These are phyloP conservation scores for Dreissena polymorpha DNA, from an alignment of 1,140 invertebrate genomes.

Conservation along the genomic window DNA sequence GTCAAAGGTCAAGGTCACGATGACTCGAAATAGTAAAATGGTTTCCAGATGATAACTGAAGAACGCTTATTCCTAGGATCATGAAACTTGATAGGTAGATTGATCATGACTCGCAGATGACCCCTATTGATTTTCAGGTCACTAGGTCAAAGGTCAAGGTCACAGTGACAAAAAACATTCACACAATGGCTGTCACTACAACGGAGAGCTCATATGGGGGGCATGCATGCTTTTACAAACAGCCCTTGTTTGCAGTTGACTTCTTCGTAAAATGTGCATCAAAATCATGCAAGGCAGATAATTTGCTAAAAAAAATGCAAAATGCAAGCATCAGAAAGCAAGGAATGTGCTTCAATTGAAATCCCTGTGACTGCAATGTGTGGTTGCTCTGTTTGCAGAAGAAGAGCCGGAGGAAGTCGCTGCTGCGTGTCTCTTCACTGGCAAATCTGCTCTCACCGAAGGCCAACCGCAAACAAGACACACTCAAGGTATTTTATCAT, in stretches of 20 bases:
- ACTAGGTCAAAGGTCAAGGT: too few species aligned
- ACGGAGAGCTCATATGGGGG: too few species aligned
- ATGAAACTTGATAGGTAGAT: too few species aligned
- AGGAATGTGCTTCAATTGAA: background rate
- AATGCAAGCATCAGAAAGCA: background rate
- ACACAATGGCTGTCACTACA: too few species aligned
- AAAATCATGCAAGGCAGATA: background rate
- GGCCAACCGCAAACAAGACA: constrained; percentile 43
- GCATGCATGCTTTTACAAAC: background rate
- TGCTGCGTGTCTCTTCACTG: constrained; percentile 61
- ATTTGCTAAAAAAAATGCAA: background rate
- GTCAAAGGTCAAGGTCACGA: too few species aligned
- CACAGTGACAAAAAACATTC: too few species aligned
- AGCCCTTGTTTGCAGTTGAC: background rate
- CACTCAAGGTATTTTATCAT: constrained; percentile 57
- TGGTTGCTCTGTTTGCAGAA: constrained; percentile 59
- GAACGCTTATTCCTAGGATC: too few species aligned
- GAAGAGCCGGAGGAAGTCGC: constrained; percentile 59
- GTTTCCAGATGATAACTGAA: too few species aligned
- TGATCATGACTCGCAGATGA: too few species aligned
- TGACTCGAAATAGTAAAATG: too few species aligned
- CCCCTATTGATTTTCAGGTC: too few species aligned
- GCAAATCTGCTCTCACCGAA: constrained; percentile 69
- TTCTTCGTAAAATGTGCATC: background rate
- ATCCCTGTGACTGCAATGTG: background rate